A percentile compares a stretch with the other conserved stretches of the same genome.
These are phyloP conservation scores for Thymelicus lineola DNA, from an alignment of 2,888 invertebrate genomes.

Conservation along the genomic window DNA sequence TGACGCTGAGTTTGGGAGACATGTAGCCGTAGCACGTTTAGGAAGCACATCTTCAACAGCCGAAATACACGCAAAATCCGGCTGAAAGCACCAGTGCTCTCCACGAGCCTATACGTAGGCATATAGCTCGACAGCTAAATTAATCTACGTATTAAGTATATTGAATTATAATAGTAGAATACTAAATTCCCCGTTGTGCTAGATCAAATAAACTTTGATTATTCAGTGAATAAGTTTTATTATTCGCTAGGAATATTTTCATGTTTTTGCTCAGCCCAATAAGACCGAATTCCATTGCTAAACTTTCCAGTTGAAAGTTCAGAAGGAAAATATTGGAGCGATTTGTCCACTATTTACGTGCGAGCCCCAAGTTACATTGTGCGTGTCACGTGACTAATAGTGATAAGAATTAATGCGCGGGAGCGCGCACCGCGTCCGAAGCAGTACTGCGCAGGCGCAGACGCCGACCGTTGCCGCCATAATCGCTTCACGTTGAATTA, in stretches of 20 bases:
- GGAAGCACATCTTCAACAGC: conserved; percentile 81
- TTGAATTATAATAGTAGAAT: too few relatives aligned
- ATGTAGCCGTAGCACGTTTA: conserved; percentile 83
- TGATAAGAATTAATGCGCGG: conserved; percentile 50
- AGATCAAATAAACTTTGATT: too few relatives aligned
- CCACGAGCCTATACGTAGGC: conserved; percentile 69
- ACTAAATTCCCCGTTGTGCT: too few relatives aligned
- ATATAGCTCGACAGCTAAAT: conserved; percentile 49
- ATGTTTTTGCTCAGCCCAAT: neutral
- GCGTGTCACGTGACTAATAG: conserved; percentile 17
- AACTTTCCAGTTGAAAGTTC: conserved; percentile 75
- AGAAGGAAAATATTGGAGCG: conserved; percentile 59
- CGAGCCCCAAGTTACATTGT: conserved; percentile 39
- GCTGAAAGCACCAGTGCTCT: conserved; percentile 54
- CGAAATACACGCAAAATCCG: conserved; percentile 53
- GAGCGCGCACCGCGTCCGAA: conserved; percentile 62
- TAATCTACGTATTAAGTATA: neutral
- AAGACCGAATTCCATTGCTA: conserved; percentile 58
- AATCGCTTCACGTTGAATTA: conserved; percentile 74
- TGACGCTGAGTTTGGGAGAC: conserved; percentile 81
- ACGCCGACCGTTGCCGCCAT: conserved; percentile 53
- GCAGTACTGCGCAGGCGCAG: conserved; percentile 64
- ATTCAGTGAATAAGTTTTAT: too few relatives aligned
- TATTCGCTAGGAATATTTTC: too few relatives aligned
- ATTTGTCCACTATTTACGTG: neutral